A percentile compares a stretch with the other conserved stretches of the same genome.
These are phyloP conservation scores for Dipodomys ordii DNA, from an alignment of 2,113 vertebrate species.

Conservation along the genomic window DNA sequence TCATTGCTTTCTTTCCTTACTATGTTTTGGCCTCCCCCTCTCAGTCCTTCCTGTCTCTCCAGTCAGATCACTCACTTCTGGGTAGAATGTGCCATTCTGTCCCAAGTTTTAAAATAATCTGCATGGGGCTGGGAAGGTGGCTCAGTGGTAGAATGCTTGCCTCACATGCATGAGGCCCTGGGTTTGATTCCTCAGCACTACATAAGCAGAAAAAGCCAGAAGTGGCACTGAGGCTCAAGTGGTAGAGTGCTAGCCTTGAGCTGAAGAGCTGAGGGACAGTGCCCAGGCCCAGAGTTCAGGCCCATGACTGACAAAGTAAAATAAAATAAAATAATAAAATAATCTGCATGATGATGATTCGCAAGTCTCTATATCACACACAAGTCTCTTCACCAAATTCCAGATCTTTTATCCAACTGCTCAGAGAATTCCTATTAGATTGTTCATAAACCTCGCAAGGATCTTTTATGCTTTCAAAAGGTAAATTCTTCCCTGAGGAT, in stretches of 20 bases:
- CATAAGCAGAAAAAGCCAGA: no score
- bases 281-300: no score
- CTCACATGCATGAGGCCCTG: no score
- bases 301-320: no score
- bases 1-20: not conserved
- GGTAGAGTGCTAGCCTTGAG: no score
- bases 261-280: no score
- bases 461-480: not conserved
- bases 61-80: not conserved
- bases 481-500: not conserved
- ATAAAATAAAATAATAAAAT: not conserved
- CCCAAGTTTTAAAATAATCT: not conserved
- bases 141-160: no score
- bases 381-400: not conserved
- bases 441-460: not conserved
- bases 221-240: no score
- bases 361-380: not conserved
- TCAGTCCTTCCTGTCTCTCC: not conserved
- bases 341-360: not conserved
- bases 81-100: not conserved
- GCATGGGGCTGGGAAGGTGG: no score
- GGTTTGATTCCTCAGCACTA: no score
- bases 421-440: not conserved
- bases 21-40: not conserved
- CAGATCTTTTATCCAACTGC: not conserved